These are phyloP conservation scores for Steinernema feltiae DNA, from an alignment of 1,140 invertebrate genomes.

Conservation along the genomic window DNA sequence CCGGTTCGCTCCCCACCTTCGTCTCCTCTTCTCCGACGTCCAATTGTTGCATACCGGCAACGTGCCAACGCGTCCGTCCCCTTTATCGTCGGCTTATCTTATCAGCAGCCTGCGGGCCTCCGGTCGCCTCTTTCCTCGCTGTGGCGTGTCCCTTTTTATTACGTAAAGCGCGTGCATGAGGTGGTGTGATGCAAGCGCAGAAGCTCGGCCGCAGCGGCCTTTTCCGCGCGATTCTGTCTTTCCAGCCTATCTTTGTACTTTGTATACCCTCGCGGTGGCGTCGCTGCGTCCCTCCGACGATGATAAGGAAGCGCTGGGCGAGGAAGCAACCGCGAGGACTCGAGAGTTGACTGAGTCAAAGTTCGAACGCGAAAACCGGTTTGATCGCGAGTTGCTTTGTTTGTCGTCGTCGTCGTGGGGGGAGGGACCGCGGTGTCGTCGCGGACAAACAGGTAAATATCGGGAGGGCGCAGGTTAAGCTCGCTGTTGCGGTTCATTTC, in stretches of 20 bases:
- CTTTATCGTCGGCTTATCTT: conserved; percentile 5
- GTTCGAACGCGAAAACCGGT: conserved; percentile 5
- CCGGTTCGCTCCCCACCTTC: not conserved
- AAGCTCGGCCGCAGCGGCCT: not conserved
- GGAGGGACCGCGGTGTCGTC: not conserved
- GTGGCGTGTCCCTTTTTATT: conserved; percentile 6
- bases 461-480: not conserved
- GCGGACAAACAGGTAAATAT: not conserved
- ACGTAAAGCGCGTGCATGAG: not conserved
- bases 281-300: not conserved
- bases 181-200: conserved; percentile 1
- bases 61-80: not conserved
- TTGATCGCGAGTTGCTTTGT: conserved; percentile 2
- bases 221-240: not conserved
- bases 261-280: not conserved
- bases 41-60: not conserved
- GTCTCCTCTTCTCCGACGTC: not conserved
- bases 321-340: not conserved
- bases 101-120: too few species aligned
- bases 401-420: not conserved
- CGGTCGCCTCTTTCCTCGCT: not conserved
- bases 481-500: not conserved
- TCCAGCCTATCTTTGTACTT: not conserved
- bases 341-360: not conserved
- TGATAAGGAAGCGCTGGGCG: conserved; percentile 5